Base-by-base conservation (phyloP, 2,797 vertebrate species). In the Enteromius thamalakanensis region DNA sequence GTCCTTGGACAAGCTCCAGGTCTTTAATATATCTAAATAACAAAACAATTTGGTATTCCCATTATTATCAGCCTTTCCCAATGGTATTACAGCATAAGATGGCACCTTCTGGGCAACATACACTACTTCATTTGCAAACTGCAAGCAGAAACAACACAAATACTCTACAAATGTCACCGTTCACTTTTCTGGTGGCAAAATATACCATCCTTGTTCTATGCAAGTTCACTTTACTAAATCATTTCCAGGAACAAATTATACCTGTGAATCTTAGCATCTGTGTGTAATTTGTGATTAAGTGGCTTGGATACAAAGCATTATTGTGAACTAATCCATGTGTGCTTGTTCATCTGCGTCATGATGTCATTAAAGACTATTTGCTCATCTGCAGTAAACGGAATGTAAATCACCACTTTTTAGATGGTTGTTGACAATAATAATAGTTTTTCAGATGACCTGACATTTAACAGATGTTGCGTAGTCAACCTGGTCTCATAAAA, bases 181-280 rank as follows among this genome's bases (percentile, higher is more conserved):
- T 53, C 21, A 69, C 21, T 40, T 79, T 60, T 58, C n/a, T 40
- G 3, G 21, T 75, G 21, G 74, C n/a, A 76, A 60, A 76, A 26
- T 76, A 55, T 75, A 51, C 19, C 26, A 75, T 49, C 15, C 69
- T 72, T 1, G 2, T 51, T 72, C 29, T 21, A 10, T 26, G 6
- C 19, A 65, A 34, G 7, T 65, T 78, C 60, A 65, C 26, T 78
- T 65, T 65, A 32, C 29, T 11, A 74, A 49, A 10, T 37, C 3
- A 65, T 34, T n/a, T 65, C 17, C 23, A 64, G 11, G 9, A 49
- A 78, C 76, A 64, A 60, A 29, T 77, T 62, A 49, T 32, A 65
- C 26, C 26, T 72, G 15, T 51, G 29, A 51, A 78, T 78, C 17
- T 78, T n/a, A 19, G 60, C 45, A 49, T 78, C 19, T 49, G 42